Base-by-base conservation (phyloP, 2,113 vertebrate genomes). In the Nesoenas mayeri region DNA sequence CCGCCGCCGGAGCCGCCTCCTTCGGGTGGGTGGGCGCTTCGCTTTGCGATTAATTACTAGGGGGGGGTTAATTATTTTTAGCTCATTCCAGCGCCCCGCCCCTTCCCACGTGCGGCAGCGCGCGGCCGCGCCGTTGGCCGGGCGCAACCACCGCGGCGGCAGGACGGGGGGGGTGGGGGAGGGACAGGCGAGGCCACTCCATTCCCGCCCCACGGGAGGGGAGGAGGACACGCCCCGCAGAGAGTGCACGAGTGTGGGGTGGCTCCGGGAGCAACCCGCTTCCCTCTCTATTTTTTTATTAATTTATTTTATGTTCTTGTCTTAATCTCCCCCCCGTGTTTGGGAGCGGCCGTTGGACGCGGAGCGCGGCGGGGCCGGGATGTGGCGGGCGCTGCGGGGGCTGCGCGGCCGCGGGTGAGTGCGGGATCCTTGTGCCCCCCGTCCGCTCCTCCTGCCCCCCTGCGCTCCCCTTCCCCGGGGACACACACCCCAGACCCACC, bases 321-420 rank as follows among this genome's bases (percentile, higher is more conserved):
- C 21, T 22, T 15, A 18, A 1, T 36, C 42, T 15, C 5, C 12
- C 11, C 7, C 11, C 15, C 10, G 50, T 12, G 5, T 6, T 51
- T 29, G 38, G 74, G 48, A 44, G 56, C 42, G 54, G 74, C 66
- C 13, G 70, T 9, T 53, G 54, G 56, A 13, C 17, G 44, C 47
- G 74, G 54, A 36, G 85, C 9, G 73, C 72, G 54, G 80, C 36
- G 62, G 86, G 64, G 87, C 64, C 70, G 87, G 82, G 83, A 91
- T 91, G 92, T 87, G 83, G 92, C 81, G 75, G 64, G 69, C 9
- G 69, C 75, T 93, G 92, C 40, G 82, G 7, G 53, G 13, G 71
- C 78, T 91, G 83, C 44, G 88, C 78, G 78, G 11, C 22, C 2
- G 83, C 21, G 88, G 92, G 92, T 94, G 88, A 94, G 92, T 40